Percentiles rank a stretch among this genome's conserved stretches.
Conservation (phyloP, 2,797 vertebrate species). For the Myotis planiceps region DNA sequence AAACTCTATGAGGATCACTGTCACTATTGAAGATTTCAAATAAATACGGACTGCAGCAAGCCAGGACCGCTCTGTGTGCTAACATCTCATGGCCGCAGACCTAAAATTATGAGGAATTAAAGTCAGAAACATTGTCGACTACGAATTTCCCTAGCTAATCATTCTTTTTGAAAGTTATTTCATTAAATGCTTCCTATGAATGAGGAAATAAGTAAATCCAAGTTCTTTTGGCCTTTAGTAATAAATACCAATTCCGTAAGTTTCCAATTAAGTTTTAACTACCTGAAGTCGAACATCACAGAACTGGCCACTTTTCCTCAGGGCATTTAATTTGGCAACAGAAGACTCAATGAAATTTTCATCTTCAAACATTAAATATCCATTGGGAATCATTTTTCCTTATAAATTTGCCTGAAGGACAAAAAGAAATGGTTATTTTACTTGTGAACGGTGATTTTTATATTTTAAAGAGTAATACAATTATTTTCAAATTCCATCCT, state of each 20-base stretch:
- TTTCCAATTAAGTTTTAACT: conserved; percentile 67
- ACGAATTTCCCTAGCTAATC: neutral
- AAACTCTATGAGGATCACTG: conserved; percentile 94
- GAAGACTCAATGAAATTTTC: conserved; percentile 99
- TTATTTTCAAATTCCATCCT: conserved; percentile 38
- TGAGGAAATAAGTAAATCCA: neutral
- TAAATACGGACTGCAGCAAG: conserved; percentile 98
- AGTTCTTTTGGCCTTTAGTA: neutral
- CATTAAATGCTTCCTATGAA: conserved; percentile 35
- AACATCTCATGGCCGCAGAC: conserved; percentile 98
- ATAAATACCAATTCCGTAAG: neutral
- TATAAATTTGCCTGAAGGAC: conserved; percentile 75
- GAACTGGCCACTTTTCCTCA: conserved; percentile 99
- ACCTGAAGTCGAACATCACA: conserved; percentile 99
- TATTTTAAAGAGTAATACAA: neutral
- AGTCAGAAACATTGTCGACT: neutral
- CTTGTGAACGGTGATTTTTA: neutral
- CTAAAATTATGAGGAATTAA: conserved; percentile 83
- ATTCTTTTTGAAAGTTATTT: conserved; percentile 30
- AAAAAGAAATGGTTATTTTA: conserved; percentile 53
- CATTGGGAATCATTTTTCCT: conserved; percentile 97
- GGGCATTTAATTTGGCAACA: conserved; percentile 98
- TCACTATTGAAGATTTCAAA: conserved; percentile 99
- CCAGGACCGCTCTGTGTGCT: conserved; percentile 97
- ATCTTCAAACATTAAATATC: conserved; percentile 98